Evolutionary conservation across 2,113 vertebrate genomes (phyloP).

Genomic region (Sturnira hondurensis): DNA sequence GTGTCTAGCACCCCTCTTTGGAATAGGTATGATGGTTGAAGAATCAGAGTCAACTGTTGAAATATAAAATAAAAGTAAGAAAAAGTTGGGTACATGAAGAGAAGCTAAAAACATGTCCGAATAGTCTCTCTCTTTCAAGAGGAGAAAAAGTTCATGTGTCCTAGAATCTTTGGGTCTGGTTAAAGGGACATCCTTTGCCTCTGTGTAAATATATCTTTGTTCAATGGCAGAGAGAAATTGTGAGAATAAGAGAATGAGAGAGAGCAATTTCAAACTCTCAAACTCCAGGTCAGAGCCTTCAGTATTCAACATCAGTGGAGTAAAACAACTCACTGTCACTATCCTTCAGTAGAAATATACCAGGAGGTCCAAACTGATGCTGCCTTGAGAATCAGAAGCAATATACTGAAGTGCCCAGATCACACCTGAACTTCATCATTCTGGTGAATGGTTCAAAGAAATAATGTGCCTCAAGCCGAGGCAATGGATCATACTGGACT

Average conservation of each 20-base stretch:
- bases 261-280: neutral
- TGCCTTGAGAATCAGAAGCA: neutral
- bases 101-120: neutral
- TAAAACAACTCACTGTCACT: neutral
- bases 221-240: neutral
- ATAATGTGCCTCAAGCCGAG: neutral
- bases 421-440: neutral
- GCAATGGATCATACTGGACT: neutral
- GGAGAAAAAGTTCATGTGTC: neutral
- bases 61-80: neutral
- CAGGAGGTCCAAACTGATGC: neutral
- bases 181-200: neutral
- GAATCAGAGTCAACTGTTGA: conserved; percentile 27
- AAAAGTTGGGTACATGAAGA: neutral
- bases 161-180: neutral
- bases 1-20: neutral
- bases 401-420: neutral
- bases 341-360: neutral
- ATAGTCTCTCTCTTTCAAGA: conserved; percentile 16
- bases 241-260: neutral
- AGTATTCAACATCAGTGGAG: neutral
- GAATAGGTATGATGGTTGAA: neutral
- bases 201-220: neutral
- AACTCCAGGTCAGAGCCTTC: neutral
- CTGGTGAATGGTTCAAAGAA: neutral